Evolutionary conservation across 2,797 vertebrate species (phyloP).

Genomic region (Hipposideros larvatus): DNA sequence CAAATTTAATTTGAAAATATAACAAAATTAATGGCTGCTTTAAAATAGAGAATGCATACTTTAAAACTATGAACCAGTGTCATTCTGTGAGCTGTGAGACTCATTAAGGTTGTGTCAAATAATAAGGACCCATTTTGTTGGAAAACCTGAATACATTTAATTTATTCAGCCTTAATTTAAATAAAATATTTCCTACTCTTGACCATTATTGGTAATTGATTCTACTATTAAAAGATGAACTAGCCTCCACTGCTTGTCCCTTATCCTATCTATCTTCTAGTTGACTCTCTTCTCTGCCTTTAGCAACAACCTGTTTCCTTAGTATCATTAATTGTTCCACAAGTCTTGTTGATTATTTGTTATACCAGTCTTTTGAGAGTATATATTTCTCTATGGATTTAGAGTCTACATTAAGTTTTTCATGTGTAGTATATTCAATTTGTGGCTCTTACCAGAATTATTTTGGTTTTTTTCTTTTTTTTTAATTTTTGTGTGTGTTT

Average conservation of each 20-base stretch:
- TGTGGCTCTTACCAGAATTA: neutral
- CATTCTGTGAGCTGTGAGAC: neutral
- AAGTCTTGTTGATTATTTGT: conserved; percentile 36
- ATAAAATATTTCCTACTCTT: conserved; percentile 3
- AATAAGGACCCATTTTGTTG: neutral
- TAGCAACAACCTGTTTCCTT: conserved; percentile 7
- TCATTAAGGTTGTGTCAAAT: neutral
- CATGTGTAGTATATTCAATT: neutral
- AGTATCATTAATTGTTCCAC: neutral
- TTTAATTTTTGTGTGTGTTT: no score
- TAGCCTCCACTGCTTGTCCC: neutral
- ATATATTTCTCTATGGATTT: conserved; percentile 13
- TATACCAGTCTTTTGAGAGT: neutral
- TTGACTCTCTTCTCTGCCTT: neutral
- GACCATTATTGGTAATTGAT: neutral
- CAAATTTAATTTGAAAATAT: conserved; percentile 16
- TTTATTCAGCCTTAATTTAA: conserved; percentile 30
- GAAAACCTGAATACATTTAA: conserved; percentile 2
- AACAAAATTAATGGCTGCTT: neutral
- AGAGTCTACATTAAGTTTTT: conserved; percentile 1
- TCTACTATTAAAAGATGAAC: neutral
- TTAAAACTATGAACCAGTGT: neutral
- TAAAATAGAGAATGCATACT: neutral
- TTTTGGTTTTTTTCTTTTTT: neutral
- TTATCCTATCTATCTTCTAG: neutral